A percentile compares a stretch with the other conserved stretches of the same genome.
phyloP scores from a whole-genome alignment of 2,113 vertebrate species.

The Mobula hypostoma region DNA sequence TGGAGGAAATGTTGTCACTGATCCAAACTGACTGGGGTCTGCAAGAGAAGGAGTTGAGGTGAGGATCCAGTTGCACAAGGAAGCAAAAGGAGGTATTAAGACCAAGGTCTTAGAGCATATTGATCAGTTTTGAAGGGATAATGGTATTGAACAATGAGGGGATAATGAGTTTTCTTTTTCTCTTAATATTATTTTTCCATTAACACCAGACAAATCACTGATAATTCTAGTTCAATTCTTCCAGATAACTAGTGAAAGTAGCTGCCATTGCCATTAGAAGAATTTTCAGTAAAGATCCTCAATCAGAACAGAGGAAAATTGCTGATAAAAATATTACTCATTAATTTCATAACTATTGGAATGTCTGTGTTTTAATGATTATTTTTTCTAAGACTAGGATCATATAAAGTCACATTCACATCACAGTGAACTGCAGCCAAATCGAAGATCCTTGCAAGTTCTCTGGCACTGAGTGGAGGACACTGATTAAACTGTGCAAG shows the following conservation, averaged over 20 bases:
- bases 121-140: too few relatives aligned
- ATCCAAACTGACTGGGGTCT: too few relatives aligned
- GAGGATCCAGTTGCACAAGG: too few relatives aligned
- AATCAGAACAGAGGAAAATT: background rate
- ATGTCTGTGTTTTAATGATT: background rate
- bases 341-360: background rate
- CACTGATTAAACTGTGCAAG: background rate
- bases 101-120: too few relatives aligned
- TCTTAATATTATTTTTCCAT: background rate
- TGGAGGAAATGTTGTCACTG: too few relatives aligned
- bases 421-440: background rate
- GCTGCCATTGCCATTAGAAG: background rate
- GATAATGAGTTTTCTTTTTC: background rate
- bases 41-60: too few relatives aligned
- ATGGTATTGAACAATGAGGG: too few relatives aligned
- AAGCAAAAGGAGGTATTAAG: too few relatives aligned
- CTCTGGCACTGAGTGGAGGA: background rate
- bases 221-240: background rate
- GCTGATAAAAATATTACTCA: background rate
- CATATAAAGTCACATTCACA: background rate
- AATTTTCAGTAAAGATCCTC: background rate
- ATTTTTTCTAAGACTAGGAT: background rate
- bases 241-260: background rate
- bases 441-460: background rate
- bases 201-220: background rate